Evolutionary conservation across 2,888 invertebrate species (phyloP).

Genomic region (Drosophila formosana): DNA sequence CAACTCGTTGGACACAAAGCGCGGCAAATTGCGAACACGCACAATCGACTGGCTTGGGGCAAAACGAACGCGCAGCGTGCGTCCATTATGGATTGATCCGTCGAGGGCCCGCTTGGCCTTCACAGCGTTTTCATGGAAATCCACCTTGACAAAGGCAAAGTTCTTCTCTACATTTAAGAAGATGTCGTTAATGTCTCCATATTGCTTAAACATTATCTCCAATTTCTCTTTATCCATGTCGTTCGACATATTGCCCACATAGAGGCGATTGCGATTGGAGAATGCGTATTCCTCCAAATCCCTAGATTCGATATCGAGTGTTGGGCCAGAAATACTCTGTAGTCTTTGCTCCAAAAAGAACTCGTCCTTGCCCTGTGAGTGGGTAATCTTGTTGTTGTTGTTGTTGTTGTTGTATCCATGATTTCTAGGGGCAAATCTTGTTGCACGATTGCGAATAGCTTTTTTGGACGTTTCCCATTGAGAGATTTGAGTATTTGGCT

Average conservation of each 20-base stretch:
- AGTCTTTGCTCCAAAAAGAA: constrained; percentile 89
- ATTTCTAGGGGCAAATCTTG: neutral
- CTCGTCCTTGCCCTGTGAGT: constrained; percentile 85
- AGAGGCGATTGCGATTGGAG: constrained; percentile 95
- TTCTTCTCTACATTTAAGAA: constrained; percentile 97
- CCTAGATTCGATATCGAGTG: constrained; percentile 90
- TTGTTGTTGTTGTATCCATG: constrained; percentile 34
- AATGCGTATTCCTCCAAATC: constrained; percentile 91
- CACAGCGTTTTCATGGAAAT: constrained; percentile 94
- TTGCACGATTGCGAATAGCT: neutral
- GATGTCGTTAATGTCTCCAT: constrained; percentile 95
- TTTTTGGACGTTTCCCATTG: too few relatives aligned
- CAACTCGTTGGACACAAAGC: constrained; percentile 97
- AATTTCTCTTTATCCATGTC: constrained; percentile 91
- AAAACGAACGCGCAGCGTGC: constrained; percentile 95
- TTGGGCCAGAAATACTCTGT: constrained; percentile 90
- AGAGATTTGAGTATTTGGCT: neutral
- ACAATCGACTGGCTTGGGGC: constrained; percentile 97
- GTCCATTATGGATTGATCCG: constrained; percentile 92
- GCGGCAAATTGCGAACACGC: constrained; percentile 95
- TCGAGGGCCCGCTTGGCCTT: constrained; percentile 97
- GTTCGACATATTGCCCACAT: constrained; percentile 94
- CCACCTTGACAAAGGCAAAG: constrained; percentile 92
- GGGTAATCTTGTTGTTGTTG: constrained; percentile 25
- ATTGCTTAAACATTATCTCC: constrained; percentile 92